These are phyloP conservation scores for Euschistus heros DNA, from an alignment of 1,140 invertebrate genomes.

Conservation along the genomic window DNA sequence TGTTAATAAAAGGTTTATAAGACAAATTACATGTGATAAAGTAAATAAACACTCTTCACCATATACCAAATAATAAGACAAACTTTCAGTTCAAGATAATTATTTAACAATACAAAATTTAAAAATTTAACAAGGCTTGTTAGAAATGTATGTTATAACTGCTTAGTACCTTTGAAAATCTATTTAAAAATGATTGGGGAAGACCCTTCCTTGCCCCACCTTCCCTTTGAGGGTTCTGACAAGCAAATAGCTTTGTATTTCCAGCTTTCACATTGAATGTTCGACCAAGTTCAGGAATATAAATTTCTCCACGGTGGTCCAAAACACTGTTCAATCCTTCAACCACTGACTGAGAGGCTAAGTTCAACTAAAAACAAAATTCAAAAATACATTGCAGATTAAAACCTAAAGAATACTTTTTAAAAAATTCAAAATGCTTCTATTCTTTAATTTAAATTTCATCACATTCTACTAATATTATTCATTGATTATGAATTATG, in stretches of 20 bases:
- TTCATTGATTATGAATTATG: no score
- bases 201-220: conserved; percentile 91
- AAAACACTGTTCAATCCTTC: conserved; percentile 98
- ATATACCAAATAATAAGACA: not conserved
- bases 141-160: conserved; percentile 1
- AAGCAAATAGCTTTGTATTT: conserved; percentile 84
- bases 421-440: no score
- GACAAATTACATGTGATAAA: conserved; percentile 5
- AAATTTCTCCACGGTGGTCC: conserved; percentile 94
- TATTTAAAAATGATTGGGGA: conserved; percentile 93
- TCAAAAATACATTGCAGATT: no score
- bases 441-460: no score
- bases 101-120: not conserved
- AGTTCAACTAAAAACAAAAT: conserved; percentile 53
- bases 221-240: conserved; percentile 95
- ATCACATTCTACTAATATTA: no score
- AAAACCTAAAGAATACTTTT: no score
- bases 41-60: not conserved
- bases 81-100: not conserved
- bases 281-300: conserved; percentile 84
- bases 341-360: conserved; percentile 94
- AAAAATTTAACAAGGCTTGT: not conserved
- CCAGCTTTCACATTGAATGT: conserved; percentile 63
- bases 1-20: no score
- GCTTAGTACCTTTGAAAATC: conserved; percentile 77